Conservation (phyloP, 2,888 invertebrate genomes). For the Lasioglossum villosulum region DNA sequence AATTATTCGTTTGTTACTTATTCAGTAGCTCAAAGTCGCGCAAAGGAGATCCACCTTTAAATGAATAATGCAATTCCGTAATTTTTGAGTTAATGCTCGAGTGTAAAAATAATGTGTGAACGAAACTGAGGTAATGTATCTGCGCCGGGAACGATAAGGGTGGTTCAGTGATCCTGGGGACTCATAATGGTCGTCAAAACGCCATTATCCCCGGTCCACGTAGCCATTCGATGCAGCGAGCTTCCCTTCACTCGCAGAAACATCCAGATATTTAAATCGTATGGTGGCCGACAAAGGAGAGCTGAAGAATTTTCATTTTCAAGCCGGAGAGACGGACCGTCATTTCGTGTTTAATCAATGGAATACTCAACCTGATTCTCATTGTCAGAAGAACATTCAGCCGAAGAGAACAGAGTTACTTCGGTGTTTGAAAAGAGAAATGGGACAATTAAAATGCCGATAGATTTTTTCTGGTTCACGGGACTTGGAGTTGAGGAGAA, state of each 20-base stretch:
- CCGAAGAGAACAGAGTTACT: not conserved
- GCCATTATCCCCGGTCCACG: constrained; percentile 22
- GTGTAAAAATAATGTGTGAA: constrained; percentile 31
- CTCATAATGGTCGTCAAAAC: constrained; percentile 26
- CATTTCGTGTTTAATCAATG: constrained; percentile 2
- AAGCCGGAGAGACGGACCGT: not conserved
- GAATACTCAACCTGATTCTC: not conserved
- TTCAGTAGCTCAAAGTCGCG: too few relatives aligned
- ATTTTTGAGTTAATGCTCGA: not conserved
- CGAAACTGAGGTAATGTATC: constrained; percentile 19
- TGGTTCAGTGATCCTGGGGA: not conserved
- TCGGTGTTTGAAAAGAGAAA: not conserved
- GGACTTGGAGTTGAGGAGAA: not conserved
- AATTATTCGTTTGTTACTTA: too few relatives aligned
- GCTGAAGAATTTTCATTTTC: not conserved
- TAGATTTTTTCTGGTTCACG: not conserved
- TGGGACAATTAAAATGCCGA: not conserved
- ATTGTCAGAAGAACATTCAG: not conserved
- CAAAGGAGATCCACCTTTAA: not conserved
- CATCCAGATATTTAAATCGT: not conserved
- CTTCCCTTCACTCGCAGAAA: not conserved
- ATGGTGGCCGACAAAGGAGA: not conserved
- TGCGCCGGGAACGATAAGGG: constrained; percentile 28
- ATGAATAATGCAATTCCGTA: not conserved
- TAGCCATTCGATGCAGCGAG: not conserved